Evolutionary conservation across 1,140 invertebrate genomes (phyloP).

Genomic region (Diprion similis): DNA sequence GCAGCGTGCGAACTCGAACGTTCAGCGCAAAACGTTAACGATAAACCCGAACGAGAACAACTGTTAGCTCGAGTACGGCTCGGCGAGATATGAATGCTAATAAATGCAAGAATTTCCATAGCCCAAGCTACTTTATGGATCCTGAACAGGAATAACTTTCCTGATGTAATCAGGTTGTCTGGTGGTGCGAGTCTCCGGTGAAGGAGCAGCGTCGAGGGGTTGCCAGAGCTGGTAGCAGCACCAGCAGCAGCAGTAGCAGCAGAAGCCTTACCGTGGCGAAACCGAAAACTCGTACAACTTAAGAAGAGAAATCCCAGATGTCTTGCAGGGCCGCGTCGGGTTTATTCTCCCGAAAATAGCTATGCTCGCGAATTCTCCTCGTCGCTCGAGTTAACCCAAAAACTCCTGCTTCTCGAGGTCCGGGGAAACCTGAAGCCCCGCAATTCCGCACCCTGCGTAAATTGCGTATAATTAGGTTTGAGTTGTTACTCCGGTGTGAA

Average conservation of each 20-base stretch:
- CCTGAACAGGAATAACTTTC: conserved; percentile 9
- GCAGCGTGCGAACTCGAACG: too few species aligned
- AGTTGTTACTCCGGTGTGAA: too few species aligned
- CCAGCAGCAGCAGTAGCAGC: conserved; percentile 22
- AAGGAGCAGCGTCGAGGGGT: not conserved
- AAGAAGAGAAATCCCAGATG: conserved; percentile 13
- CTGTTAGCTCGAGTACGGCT: conserved; percentile 8
- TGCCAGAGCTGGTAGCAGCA: not conserved
- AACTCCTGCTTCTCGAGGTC: too few species aligned
- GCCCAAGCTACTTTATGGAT: not conserved
- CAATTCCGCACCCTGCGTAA: too few species aligned
- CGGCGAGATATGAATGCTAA: conserved; percentile 26
- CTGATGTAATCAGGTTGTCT: conserved; percentile 14
- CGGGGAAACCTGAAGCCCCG: too few species aligned
- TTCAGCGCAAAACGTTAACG: not conserved
- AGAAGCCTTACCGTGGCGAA: conserved; percentile 11
- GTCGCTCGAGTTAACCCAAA: too few species aligned
- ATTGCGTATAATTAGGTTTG: too few species aligned
- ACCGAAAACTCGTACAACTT: conserved; percentile 31
- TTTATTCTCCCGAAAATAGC: conserved; percentile 22
- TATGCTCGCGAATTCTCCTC: conserved; percentile 18
- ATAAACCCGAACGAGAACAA: conserved; percentile 12
- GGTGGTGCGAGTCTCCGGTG: not conserved
- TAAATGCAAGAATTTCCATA: conserved; percentile 27
- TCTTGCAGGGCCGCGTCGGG: too few species aligned